Conservation (phyloP, 2,888 invertebrate species). For the Drosophila subsilvestris region DNA sequence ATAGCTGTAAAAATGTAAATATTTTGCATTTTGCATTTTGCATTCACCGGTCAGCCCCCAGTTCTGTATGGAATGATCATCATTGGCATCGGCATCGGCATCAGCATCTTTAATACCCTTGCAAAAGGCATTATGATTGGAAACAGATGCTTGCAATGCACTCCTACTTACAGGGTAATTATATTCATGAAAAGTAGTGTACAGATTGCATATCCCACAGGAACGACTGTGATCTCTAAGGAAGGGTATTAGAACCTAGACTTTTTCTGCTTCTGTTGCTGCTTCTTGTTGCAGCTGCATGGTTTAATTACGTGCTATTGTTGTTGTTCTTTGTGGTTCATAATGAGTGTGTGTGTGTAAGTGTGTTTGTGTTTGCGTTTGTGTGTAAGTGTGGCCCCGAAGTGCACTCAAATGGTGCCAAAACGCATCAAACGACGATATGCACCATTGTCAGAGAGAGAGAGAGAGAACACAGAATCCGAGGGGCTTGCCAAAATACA, state of each 20-base stretch:
- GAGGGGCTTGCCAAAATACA: slow-evolving; percentile 41
- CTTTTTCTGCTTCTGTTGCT: not conserved
- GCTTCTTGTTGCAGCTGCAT: slow-evolving; percentile 26
- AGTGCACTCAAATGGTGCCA: slow-evolving; percentile 31
- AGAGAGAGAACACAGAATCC: slow-evolving; percentile 21
- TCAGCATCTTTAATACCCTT: not conserved
- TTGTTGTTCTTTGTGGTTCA: slow-evolving; percentile 28
- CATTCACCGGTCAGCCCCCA: not conserved
- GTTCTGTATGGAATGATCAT: slow-evolving; percentile 21
- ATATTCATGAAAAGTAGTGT: too few relatives aligned
- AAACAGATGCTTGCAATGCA: too few relatives aligned
- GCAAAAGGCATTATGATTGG: too few relatives aligned
- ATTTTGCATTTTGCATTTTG: slow-evolving; percentile 35
- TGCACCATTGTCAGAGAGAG: slow-evolving; percentile 2
- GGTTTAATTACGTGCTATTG: slow-evolving; percentile 46
- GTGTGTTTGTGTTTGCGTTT: not conserved
- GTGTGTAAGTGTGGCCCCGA: slow-evolving; percentile 18
- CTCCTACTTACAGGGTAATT: too few relatives aligned
- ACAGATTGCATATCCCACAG: too few relatives aligned
- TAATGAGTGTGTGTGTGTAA: slow-evolving; percentile 3
- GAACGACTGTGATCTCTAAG: too few relatives aligned
- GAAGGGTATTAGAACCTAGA: too few relatives aligned
- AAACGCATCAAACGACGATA: slow-evolving; percentile 10
- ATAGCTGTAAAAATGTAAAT: slow-evolving; percentile 68
- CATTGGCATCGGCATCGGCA: slow-evolving; percentile 5